A percentile compares a stretch with the other conserved stretches of the same genome.
Conservation (phyloP, 2,888 invertebrate species). For the Tenthredo scrophulariae region DNA sequence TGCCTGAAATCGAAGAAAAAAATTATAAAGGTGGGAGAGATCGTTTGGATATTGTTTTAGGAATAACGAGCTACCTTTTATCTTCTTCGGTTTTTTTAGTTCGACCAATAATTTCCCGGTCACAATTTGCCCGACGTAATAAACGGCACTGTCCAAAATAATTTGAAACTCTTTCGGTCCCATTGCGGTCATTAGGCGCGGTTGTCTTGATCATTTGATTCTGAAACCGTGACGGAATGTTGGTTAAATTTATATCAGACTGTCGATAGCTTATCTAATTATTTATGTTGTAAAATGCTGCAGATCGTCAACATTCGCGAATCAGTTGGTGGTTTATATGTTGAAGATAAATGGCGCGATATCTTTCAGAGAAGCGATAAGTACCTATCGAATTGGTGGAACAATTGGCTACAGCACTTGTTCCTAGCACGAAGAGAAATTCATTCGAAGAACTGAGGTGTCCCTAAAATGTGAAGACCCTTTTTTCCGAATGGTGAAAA, state of each 20-base stretch:
- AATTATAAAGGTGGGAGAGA: background rate
- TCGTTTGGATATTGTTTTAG: background rate
- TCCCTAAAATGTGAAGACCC: too few relatives aligned
- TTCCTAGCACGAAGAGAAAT: background rate
- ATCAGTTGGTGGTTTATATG: background rate
- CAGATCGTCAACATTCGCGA: background rate
- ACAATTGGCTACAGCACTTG: background rate
- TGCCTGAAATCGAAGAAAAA: background rate
- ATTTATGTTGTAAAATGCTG: background rate
- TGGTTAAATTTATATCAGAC: background rate
- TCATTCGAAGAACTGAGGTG: too few relatives aligned
- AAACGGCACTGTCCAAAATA: conserved; percentile 23
- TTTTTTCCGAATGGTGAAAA: background rate
- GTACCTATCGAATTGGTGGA: background rate
- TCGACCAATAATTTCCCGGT: conserved; percentile 15
- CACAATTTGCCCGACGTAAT: conserved; percentile 32
- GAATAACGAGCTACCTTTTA: background rate
- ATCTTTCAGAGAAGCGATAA: background rate
- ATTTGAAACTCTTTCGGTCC: conserved; percentile 33
- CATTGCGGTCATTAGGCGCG: background rate
- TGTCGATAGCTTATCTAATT: conserved; percentile 12
- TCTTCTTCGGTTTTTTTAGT: conserved; percentile 30
- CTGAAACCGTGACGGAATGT: background rate
- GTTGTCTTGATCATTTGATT: background rate
- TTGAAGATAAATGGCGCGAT: background rate